Base-by-base conservation (phyloP, 2,113 vertebrate genomes). In the Brienomyrus longianalis region DNA sequence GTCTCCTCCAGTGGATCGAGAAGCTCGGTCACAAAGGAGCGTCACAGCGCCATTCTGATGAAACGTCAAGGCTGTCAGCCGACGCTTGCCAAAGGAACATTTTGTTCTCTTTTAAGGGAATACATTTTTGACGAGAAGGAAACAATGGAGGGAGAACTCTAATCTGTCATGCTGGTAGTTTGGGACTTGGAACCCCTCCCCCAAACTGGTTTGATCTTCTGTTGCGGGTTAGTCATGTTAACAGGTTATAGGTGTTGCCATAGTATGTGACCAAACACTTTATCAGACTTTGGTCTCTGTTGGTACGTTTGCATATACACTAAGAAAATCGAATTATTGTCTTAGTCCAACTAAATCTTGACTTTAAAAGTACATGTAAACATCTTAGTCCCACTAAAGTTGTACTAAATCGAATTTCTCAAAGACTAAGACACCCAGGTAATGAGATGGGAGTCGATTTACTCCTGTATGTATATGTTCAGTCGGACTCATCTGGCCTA, bases 51-150 rank as follows among this genome's bases (percentile, higher is more conserved):
- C 31, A n/a, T 35, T 54, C 17, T 35, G 50, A 54, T 56, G 31
- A 31, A 23, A 48, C n/a, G 15, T 87, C 85, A 87, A 5, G 35
- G 35, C 87, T 62, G 87, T 88, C 87, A 88, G 35, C 56, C 56
- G 3, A 35, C 39, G 3, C 87, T 88, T 62, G 31, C 56, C 56
- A 66, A 88, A 66, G 19, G 35, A 62, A 66, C 56, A 62, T n/a
- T 62, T 66, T 43, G 87, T 66, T 31, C 87, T 88, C 87, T 62
- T 88, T 88, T 66, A 45, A 47, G 54, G 35, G 87, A 88, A 47
- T 59, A 35, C 15, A 88, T 88, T 88, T 62, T 66, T 59, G 52
- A 62, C 15, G 31, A 66, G 56, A 27, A 6, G 86, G n/a, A 23
- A 15, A 45, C 87, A 47, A 19, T 47, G 15, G 31, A 66, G 5